phyloP scores from a whole-genome alignment of 2,797 vertebrate species.

The Sardinella longiceps region DNA sequence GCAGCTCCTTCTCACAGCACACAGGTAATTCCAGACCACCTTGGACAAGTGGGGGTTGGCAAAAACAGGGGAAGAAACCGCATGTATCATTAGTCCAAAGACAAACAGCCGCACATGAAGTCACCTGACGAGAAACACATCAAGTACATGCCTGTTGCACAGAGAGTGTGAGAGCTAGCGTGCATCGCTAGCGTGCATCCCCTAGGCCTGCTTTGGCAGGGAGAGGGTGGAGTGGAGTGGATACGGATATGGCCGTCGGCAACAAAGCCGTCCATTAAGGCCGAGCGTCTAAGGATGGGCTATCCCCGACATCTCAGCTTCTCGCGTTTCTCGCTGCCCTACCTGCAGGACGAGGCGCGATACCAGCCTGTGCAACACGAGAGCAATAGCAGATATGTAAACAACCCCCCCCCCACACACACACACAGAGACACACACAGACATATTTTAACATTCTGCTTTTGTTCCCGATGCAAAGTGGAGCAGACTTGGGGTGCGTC shows the following conservation, averaged over 20 bases:
- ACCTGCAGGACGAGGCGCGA: constrained; percentile 36
- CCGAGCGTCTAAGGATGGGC: constrained; percentile 58
- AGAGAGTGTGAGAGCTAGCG: not conserved
- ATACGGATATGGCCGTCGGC: constrained; percentile 40
- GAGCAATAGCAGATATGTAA: constrained; percentile 7
- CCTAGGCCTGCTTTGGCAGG: not conserved
- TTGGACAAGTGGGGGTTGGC: constrained; percentile 30
- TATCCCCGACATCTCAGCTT: constrained; percentile 55
- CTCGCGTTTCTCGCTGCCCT: constrained; percentile 57
- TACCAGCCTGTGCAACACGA: not conserved
- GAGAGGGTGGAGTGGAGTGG: constrained; percentile 26
- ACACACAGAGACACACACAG: not conserved
- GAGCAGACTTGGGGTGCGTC: not conserved
- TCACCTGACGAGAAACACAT: not conserved
- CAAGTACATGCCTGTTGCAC: not conserved
- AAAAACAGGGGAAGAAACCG: not conserved
- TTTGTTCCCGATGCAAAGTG: not conserved
- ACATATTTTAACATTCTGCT: not conserved
- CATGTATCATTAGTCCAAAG: not conserved
- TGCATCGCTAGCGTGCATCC: not conserved
- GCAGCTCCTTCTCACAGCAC: constrained; percentile 55
- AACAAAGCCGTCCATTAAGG: constrained; percentile 58
- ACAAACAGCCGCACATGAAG: not conserved
- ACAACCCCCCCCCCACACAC: constrained; percentile 43
- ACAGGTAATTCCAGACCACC: constrained; percentile 50